These are phyloP conservation scores for Diploscapter pachys DNA, from an alignment of 1,140 invertebrate genomes.

Conservation along the genomic window DNA sequence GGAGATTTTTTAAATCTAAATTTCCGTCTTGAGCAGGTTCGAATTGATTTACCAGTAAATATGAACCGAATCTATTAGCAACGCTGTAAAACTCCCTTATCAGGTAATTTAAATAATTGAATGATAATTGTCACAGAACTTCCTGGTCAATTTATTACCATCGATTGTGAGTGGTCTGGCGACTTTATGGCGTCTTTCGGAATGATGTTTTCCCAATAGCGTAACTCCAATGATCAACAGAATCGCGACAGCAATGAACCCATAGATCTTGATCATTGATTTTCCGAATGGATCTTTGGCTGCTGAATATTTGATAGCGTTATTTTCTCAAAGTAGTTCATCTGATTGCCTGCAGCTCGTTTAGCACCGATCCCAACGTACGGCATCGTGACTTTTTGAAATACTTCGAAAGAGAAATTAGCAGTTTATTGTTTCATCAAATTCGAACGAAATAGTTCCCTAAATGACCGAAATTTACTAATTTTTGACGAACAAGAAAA, in stretches of 20 bases:
- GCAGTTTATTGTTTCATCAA: too few relatives aligned
- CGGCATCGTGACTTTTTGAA: constrained; percentile 9
- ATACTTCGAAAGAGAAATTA: too few relatives aligned
- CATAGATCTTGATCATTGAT: constrained; percentile 22
- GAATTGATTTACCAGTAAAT: not conserved
- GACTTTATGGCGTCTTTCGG: constrained; percentile 10
- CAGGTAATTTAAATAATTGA: too few relatives aligned
- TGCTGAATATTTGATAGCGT: constrained; percentile 11
- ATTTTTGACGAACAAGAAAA: too few relatives aligned
- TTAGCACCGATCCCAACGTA: constrained; percentile 29
- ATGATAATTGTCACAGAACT: too few relatives aligned
- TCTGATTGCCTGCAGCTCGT: constrained; percentile 3
- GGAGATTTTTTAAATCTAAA: too few relatives aligned
- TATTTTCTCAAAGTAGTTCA: not conserved
- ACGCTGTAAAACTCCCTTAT: not conserved
- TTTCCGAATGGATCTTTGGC: constrained; percentile 14
- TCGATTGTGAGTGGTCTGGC: constrained; percentile 18
- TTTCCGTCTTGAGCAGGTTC: too few relatives aligned
- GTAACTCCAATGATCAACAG: constrained; percentile 9
- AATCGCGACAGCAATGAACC: not conserved
- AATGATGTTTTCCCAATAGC: constrained; percentile 19
- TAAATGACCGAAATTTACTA: too few relatives aligned
- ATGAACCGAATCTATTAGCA: not conserved
- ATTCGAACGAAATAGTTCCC: too few relatives aligned
- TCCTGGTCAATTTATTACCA: not conserved